Evolutionary conservation across 2,888 invertebrate species (phyloP).

Genomic region (Phyllotreta cruciferae): DNA sequence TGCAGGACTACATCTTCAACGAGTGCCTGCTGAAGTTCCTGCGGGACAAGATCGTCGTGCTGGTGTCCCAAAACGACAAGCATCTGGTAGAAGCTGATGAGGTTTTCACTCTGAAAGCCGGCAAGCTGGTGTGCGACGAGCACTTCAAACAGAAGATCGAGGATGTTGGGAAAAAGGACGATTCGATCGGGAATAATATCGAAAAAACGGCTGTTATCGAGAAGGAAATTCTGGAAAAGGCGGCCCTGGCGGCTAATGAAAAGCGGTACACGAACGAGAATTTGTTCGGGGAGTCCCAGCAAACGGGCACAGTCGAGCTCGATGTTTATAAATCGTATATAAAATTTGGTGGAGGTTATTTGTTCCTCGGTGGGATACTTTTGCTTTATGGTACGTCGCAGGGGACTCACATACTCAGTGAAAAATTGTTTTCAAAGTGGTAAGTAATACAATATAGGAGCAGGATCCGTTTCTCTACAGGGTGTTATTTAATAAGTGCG

Average conservation of each 20-base stretch:
- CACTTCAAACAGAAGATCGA: slow-evolving; percentile 24
- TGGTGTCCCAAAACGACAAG: slow-evolving; percentile 46
- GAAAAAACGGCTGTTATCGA: slow-evolving; percentile 45
- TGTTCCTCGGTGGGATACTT: slow-evolving; percentile 41
- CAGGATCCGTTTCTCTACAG: no score
- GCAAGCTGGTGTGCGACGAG: slow-evolving; percentile 31
- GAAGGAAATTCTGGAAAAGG: slow-evolving; percentile 19
- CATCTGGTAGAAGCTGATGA: slow-evolving; percentile 46
- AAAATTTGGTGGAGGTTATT: slow-evolving; percentile 46
- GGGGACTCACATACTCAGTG: slow-evolving; percentile 39
- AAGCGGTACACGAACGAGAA: slow-evolving; percentile 35
- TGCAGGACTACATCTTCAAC: slow-evolving; percentile 46
- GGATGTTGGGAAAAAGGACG: background rate
- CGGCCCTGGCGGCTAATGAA: slow-evolving; percentile 16
- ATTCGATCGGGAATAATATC: background rate
- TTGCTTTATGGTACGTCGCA: slow-evolving; percentile 46
- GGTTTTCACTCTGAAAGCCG: slow-evolving; percentile 59
- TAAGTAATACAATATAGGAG: no score
- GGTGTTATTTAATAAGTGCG: no score
- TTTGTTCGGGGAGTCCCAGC: slow-evolving; percentile 47
- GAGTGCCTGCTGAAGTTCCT: slow-evolving; percentile 47
- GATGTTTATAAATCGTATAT: slow-evolving; percentile 49
- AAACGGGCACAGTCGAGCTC: slow-evolving; percentile 47
- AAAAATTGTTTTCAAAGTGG: slow-evolving; percentile 48
- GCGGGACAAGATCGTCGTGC: slow-evolving; percentile 46